A percentile compares a stretch with the other conserved stretches of the same genome.
These are phyloP conservation scores for Exocentrus adspersus DNA, from an alignment of 2,888 invertebrate species.

Conservation along the genomic window DNA sequence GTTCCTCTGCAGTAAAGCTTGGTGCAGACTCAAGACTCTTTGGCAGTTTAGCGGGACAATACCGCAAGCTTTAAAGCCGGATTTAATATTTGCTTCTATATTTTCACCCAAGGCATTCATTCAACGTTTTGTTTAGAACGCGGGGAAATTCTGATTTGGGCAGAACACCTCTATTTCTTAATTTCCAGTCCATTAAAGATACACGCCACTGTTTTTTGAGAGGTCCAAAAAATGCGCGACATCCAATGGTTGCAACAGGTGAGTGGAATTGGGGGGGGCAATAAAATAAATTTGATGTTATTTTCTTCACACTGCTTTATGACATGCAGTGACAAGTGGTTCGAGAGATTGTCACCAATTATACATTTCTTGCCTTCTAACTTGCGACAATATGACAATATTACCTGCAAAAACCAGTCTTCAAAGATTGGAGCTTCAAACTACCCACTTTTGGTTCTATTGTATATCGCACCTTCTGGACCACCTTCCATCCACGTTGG, in stretches of 20 bases:
- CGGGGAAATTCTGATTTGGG: background rate
- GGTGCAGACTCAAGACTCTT: background rate
- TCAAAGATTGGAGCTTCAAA: slow-evolving; percentile 42
- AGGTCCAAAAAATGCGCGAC: slow-evolving; percentile 31
- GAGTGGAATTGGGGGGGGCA: slow-evolving; percentile 54
- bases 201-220: slow-evolving; percentile 25
- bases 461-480: slow-evolving; percentile 54
- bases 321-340: slow-evolving; percentile 47
- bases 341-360: slow-evolving; percentile 31
- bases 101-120: background rate
- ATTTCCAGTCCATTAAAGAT: slow-evolving; percentile 8
- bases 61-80: background rate
- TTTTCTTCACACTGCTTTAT: slow-evolving; percentile 50
- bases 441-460: slow-evolving; percentile 53
- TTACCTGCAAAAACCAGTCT: slow-evolving; percentile 43
- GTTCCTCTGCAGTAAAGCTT: background rate
- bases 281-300: slow-evolving; percentile 54
- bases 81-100: background rate
- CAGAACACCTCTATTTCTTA: background rate
- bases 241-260: slow-evolving; percentile 52
- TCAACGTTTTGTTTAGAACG: background rate
- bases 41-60: background rate
- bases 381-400: slow-evolving; percentile 44
- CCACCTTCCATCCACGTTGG: slow-evolving; percentile 57
- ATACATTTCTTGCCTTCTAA: slow-evolving; percentile 47